A percentile compares a stretch with the other conserved stretches of the same genome.
phyloP scores from a whole-genome alignment of 2,113 vertebrate genomes.

The Takifugu flavidus region DNA sequence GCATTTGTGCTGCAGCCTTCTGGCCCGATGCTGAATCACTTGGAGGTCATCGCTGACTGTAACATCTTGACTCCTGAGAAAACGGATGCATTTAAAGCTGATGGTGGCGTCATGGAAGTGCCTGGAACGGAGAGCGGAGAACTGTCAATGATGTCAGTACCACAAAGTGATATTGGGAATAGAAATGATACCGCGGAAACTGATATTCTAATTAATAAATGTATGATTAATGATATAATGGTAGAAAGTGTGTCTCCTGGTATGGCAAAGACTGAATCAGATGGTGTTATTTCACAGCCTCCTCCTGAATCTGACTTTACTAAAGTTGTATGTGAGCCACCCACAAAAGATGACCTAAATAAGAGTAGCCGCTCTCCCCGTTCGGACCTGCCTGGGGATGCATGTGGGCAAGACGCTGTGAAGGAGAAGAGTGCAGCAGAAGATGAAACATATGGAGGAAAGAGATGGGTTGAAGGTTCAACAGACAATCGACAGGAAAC shows the following conservation, averaged over 20 bases:
- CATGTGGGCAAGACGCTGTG: slow-evolving; percentile 19
- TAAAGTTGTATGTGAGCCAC: slow-evolving; percentile 26
- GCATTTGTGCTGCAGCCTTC: slow-evolving; percentile 43
- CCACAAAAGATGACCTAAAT: slow-evolving; percentile 36
- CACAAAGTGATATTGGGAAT: neutral
- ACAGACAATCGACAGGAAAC: slow-evolving; percentile 45
- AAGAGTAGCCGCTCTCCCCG: slow-evolving; percentile 26
- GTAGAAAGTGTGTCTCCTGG: slow-evolving; percentile 2
- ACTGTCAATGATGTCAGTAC: slow-evolving; percentile 5
- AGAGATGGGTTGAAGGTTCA: slow-evolving; percentile 12
- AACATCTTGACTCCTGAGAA: slow-evolving; percentile 49
- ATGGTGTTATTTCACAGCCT: slow-evolving; percentile 20
- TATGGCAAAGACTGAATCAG: slow-evolving; percentile 17
- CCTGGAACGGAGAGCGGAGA: slow-evolving; percentile 21
- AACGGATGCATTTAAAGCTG: slow-evolving; percentile 18
- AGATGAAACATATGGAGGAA: slow-evolving; percentile 25
- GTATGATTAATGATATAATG: slow-evolving; percentile 2
- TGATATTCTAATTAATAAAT: slow-evolving; percentile 1
- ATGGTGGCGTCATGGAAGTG: slow-evolving; percentile 22
- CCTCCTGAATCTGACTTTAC: slow-evolving; percentile 11
- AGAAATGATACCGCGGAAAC: slow-evolving; percentile 11
- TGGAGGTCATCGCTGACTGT: slow-evolving; percentile 58
- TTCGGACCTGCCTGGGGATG: slow-evolving; percentile 19
- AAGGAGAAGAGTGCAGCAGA: slow-evolving; percentile 17
- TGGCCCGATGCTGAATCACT: slow-evolving; percentile 70